These are phyloP conservation scores for Herpetotheres cachinnans DNA, from an alignment of 2,113 vertebrate species.

Conservation along the genomic window DNA sequence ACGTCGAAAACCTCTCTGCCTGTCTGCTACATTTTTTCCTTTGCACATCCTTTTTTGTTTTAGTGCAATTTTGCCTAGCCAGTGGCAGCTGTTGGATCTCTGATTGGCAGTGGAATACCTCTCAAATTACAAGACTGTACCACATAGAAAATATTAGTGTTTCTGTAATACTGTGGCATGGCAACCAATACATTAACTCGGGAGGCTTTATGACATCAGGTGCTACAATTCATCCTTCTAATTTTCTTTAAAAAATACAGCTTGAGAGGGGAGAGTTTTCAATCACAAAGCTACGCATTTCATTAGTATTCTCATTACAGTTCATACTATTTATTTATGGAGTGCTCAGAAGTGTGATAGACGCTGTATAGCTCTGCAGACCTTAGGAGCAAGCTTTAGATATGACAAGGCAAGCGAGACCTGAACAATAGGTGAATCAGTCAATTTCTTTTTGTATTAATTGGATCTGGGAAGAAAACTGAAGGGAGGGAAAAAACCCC, in stretches of 20 bases:
- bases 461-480: conserved; percentile 14
- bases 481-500: neutral
- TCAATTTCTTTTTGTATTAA: conserved; percentile 37
- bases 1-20: neutral
- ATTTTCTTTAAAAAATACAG: conserved; percentile 4
- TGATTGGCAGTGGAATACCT: neutral
- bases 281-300: conserved; percentile 18
- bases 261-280: conserved; percentile 11
- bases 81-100: neutral
- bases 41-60: neutral
- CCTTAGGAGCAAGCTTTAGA: neutral
- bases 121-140: neutral
- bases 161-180: neutral
- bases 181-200: neutral
- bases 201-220: neutral
- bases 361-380: neutral
- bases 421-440: conserved; percentile 25
- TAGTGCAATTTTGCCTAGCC: neutral
- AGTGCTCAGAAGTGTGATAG: neutral
- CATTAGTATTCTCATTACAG: conserved; percentile 39
- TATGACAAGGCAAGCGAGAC: neutral
- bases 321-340: conserved; percentile 33
- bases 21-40: neutral
- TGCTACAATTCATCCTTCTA: conserved; percentile 4
- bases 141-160: neutral